Base-by-base conservation (phyloP, 2,113 vertebrate species). In the Natator depressus region DNA sequence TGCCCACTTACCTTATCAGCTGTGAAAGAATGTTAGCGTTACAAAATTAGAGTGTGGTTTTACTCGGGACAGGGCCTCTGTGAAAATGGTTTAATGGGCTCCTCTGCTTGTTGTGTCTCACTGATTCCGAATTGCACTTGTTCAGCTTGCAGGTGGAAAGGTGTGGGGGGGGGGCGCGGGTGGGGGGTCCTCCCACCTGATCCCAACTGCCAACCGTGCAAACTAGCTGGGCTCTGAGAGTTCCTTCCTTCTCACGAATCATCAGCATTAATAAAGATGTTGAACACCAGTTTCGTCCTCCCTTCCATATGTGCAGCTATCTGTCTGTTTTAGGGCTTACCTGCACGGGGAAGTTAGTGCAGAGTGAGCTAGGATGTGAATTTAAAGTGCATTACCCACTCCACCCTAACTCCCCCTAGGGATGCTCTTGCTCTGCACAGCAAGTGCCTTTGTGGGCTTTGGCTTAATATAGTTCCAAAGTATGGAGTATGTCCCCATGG, bases 131-230 rank as follows among this genome's bases (percentile, higher is more conserved):
- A 14, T 19, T 0, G 72, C 19, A 51, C 87, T 54, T 50, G 27
- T 55, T 90, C 12, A 29, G n/a, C 25, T 47, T 53, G 10, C 55
- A 55, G 50, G 6, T 29, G 65, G 22, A 72, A 38, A 3, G 19
- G 6, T 19, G 7, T 19, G 42, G 5, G n/a, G n/a, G n/a, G n/a
- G n/a, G n/a, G n/a, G n/a, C n/a, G n/a, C n/a, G n/a, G n/a, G n/a
- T 7, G 29, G 59, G 9, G 5, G 6, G 10, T 47, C 50, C 89
- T 38, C 38, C 51, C 8, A 19, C 46, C 14, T 13, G 46, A 62
- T 11, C 2, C 17, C 42, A 20, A 9, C 31, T 12, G 35, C 25
- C 1, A 1, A 3, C 1, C 1, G 42, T 84, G 49, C 54, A 22
- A 11, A 62, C 46, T 78, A 27, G 75, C 19, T 3, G 13, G 3